Conservation (phyloP, 2,888 invertebrate species). For the Halocaridina rubra region DNA sequence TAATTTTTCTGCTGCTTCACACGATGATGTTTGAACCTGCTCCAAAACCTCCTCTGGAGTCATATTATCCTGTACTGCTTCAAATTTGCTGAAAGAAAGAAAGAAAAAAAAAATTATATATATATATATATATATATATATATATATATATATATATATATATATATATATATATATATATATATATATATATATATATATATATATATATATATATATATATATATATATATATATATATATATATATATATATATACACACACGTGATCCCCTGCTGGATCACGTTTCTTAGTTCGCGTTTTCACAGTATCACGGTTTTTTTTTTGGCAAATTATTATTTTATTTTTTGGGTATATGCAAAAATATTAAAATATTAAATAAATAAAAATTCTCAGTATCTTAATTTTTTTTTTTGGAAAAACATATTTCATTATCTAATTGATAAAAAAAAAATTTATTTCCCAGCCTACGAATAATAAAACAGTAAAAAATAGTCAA, state of each 20-base stretch:
- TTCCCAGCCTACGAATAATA: too few species aligned
- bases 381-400: too few species aligned
- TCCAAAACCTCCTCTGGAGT: conserved; percentile 82
- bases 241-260: neutral
- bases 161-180: too few species aligned
- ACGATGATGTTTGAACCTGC: conserved; percentile 79
- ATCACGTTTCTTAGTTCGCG: too few species aligned
- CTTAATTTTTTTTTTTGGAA: too few species aligned
- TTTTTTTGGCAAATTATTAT: too few species aligned
- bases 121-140: neutral
- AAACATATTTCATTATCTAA: too few species aligned
- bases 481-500: too few species aligned
- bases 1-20: conserved; percentile 77
- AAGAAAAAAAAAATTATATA: neutral
- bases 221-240: neutral
- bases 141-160: neutral
- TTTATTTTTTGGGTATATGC: too few species aligned
- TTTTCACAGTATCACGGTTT: too few species aligned
- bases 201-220: neutral
- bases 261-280: neutral
- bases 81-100: conserved; percentile 73
- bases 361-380: too few species aligned
- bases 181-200: neutral
- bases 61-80: conserved; percentile 81
- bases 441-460: too few species aligned